Evolutionary conservation across 2,888 invertebrate species (phyloP), one percentile per base, ranked within the genome.

Genomic region (Panorpa germanica): DNA sequence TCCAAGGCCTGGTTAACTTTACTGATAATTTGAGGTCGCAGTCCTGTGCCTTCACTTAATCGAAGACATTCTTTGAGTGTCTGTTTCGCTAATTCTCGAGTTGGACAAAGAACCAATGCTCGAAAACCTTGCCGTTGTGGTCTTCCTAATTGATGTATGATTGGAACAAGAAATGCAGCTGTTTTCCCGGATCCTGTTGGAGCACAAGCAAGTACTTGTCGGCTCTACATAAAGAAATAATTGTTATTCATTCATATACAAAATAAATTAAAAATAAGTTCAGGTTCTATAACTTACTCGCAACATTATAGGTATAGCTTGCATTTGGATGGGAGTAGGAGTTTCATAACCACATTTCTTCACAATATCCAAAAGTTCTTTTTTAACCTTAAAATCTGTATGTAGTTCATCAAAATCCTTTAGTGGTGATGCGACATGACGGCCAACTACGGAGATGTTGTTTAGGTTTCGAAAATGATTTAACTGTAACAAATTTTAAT

Each of bases 171-270:
- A 54, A 95, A 96, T 0, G 95, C 90, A 2, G 86, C 77, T 0
- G 96, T 98, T 58, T 96, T 96, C 6, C 96, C 96, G 1, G 91
- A 93, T 2, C 96, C 96, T 0, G 96, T 98, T 1, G 95, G 95
- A 0, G 96, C 96, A 50, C 88, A 90, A 1, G 88, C 91, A 43
- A 96, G 63, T 18, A 95, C 54, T 48, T 91, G 81, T 28, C 85
- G 65, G 23, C 70, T 68, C 69, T 78, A 42, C 14, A 34, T 11
- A 23, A 25, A 30, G 3, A 32, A 38, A 38, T 40, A 39, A 34
- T 22, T 12, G 22, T 32, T 23, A 35, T 34, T 32, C 13, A 28
- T 17, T 33, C 29, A 25, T 19, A 17, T 25, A 3, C 8, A 11
- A 29, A 20, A 14, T 14, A 25, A 22, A 19, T 10, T 7, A 27